A percentile compares a stretch with the other conserved stretches of the same genome.
Conservation (phyloP, 1,140 invertebrate species). For the Brachionus rotundiformis region DNA sequence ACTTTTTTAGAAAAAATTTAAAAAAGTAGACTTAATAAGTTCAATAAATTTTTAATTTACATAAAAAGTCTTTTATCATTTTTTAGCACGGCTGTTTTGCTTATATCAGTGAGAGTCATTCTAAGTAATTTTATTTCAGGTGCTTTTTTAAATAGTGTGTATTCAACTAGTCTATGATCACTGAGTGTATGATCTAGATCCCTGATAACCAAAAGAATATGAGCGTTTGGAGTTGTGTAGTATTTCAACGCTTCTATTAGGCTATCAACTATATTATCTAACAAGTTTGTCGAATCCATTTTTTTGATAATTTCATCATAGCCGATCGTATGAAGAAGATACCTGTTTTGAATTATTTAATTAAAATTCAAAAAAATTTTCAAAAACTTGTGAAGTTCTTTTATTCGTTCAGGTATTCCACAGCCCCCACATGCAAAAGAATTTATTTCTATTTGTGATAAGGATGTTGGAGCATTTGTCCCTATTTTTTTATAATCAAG, state of each 20-base stretch:
- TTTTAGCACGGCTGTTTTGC: background rate
- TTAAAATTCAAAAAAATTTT: background rate
- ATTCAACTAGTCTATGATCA: constrained; percentile 31
- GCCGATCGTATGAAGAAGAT: background rate
- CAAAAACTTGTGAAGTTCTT: background rate
- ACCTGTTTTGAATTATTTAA: no score
- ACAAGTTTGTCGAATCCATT: background rate
- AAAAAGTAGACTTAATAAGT: no score
- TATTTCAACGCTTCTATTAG: background rate
- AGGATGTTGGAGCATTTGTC: background rate
- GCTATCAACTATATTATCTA: constrained; percentile 13
- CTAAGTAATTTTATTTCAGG: constrained; percentile 33
- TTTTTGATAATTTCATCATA: background rate
- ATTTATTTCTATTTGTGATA: constrained; percentile 40
- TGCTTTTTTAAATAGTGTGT: constrained; percentile 14
- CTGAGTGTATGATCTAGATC: background rate
- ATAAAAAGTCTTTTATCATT: constrained; percentile 30
- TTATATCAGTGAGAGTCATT: background rate
- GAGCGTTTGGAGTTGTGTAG: background rate
- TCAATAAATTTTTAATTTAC: background rate
- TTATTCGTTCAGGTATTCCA: background rate
- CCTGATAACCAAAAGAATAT: constrained; percentile 19
- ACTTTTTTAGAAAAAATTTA: background rate
- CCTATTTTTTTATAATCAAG: background rate
- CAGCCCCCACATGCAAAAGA: constrained; percentile 6